Percentiles rank a stretch among this genome's conserved stretches.
Conservation (phyloP, 64 coral and sea anemone species). For the Anthopleura sola region DNA sequence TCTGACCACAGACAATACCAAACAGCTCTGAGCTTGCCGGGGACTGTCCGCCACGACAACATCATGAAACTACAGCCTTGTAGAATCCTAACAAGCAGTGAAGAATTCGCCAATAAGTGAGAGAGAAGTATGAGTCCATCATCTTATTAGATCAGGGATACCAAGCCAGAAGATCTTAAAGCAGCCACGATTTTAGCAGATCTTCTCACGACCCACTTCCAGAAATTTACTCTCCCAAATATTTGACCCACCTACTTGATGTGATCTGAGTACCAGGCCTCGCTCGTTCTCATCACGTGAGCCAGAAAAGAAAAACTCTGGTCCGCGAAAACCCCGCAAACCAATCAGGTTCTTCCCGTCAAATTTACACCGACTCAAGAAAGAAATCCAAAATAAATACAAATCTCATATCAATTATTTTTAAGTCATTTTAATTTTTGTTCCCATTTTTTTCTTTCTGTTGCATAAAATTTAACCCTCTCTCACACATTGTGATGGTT, state of each 20-base stretch:
- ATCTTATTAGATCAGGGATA: neutral
- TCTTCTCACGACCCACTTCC: neutral
- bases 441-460: no score
- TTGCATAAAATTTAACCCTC: no score
- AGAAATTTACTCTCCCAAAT: neutral
- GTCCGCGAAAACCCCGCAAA: slow-evolving; percentile 21
- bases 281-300: slow-evolving; percentile 5
- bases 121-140: neutral
- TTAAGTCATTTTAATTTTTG: no score
- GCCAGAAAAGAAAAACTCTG: neutral
- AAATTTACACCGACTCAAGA: no score
- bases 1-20: neutral
- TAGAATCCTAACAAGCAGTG: neutral
- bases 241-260: slow-evolving; percentile 20
- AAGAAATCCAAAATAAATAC: no score
- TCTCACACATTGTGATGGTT: no score
- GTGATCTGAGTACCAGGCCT: neutral
- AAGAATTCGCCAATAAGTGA: neutral
- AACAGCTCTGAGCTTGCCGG: neutral
- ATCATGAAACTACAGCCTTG: neutral
- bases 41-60: neutral
- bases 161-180: neutral
- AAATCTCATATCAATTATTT: no score
- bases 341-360: no score
- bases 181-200: neutral